Percentiles rank a stretch among this genome's conserved stretches.
phyloP scores from a whole-genome alignment of 2,797 vertebrate genomes.

The Centroberyx gerrardi region DNA sequence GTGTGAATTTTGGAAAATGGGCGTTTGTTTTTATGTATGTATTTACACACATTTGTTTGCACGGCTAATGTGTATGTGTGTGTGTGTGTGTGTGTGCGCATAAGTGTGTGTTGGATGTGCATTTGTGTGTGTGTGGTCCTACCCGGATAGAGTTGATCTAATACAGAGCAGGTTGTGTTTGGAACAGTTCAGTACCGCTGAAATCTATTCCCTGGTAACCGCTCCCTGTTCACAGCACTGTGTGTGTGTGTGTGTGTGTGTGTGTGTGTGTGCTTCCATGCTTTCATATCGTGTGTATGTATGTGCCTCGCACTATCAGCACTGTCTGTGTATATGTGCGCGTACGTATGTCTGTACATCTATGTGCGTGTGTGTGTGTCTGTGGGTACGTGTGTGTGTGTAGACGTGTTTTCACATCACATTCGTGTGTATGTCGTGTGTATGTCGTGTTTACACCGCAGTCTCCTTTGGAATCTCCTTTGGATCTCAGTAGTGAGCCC shows the following conservation, averaged over 20 bases:
- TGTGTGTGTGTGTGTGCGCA: neutral
- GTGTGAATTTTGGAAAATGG: slow-evolving; percentile 34
- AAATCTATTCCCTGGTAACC: neutral
- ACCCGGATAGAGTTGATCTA: slow-evolving; percentile 49
- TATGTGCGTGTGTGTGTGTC: slow-evolving; percentile 14
- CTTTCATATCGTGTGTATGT: neutral
- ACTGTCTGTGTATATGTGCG: neutral
- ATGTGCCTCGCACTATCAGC: neutral
- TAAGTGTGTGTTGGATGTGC: slow-evolving; percentile 2
- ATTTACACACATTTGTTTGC: neutral
- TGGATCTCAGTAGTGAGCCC: slow-evolving; percentile 46
- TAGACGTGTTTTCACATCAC: slow-evolving; percentile 52
- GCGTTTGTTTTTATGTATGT: slow-evolving; percentile 18
- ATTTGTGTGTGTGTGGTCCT: slow-evolving; percentile 57
- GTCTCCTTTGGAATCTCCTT: neutral
- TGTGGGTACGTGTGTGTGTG: slow-evolving; percentile 13
- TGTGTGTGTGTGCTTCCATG: slow-evolving; percentile 1
- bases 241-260: slow-evolving; percentile 21
- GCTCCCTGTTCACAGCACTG: neutral
- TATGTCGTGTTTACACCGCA: slow-evolving; percentile 52
- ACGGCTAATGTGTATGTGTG: neutral
- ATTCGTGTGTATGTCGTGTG: slow-evolving; percentile 50
- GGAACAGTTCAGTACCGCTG: slow-evolving; percentile 19
- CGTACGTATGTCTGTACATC: slow-evolving; percentile 12
- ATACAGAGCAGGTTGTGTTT: slow-evolving; percentile 72